Evolutionary conservation across 37 sponge, comb jelly and placozoan species (phyloP), one percentile per base, ranked within the genome.

Genomic region (Cladorhizidae sp.): DNA sequence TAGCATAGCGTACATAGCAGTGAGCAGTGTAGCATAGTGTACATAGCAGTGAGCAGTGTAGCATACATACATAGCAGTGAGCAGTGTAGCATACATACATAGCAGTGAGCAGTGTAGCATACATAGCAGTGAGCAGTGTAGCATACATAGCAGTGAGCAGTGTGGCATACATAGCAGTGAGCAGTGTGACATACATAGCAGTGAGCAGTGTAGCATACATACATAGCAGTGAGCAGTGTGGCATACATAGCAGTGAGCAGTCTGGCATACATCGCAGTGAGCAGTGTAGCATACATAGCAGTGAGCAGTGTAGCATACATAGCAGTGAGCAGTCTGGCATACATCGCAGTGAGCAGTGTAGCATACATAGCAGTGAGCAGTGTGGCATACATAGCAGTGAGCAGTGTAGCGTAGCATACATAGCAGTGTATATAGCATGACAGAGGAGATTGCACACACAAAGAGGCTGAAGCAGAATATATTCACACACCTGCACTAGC

Each of bases 401-500:
- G n/a, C n/a, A n/a, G n/a, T n/a, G n/a, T 20, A 17, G 17, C 12
- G 17, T 54, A 54, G 17, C 17, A 54, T 54, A 54, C 55, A 54
- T 54, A 54, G 17, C 12, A 17, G 17, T 20, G 17, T 54, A 54
- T 54, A 17, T 17, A 54, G 17, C 12, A 12, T 54, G 55, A 54
- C 55, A 54, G 17, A 54, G 55, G 12, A 54, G 17, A 54, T n/a
- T n/a, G n/a, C 49, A 45, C 49, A 45, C 49, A 45, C 49, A n/a
- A n/a, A n/a, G n/a, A n/a, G n/a, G n/a, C n/a, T n/a, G n/a, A n/a
- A n/a, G n/a, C n/a, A n/a, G n/a, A n/a, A 45, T 9, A 45, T 9
- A 45, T 9, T 12, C 49, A 45, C 49, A 59, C 31, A 65, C 67
- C 67, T 84, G 79, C 22, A 64, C 32, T 36, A 89, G 87, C 43